Base-by-base conservation (phyloP, 2,797 vertebrate species). In the Bufotes viridis region DNA sequence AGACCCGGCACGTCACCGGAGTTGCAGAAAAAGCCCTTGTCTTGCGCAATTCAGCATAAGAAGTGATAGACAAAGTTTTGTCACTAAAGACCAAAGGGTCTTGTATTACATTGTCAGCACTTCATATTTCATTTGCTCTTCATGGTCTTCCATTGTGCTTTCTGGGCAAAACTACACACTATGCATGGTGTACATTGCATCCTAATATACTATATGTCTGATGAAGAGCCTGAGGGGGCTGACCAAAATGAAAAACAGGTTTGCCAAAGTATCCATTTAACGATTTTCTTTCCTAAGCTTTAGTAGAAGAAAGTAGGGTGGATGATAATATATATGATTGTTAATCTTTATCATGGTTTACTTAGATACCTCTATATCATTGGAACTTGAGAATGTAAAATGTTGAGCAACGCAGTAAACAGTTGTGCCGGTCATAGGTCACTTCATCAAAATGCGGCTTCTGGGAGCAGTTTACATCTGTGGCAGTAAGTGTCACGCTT, bases 331-430 rank as follows among this genome's bases (percentile, higher is more conserved):
- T 42, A 49, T 42, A 76, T 14, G 17, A 55, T 76, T 22, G 55
- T 42, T 42, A 42, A 6, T 51, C 11, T 55, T 55, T 51, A 9
- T 24, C 18, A 29, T 29, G 78, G 20, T 58, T 34, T 60, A 29
- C 53, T 60, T 34, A 22, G 78, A 61, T 60, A 78, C 75, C 55
- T n/a, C 13, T 58, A 63, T 42, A 13, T 65, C 18, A 63, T 63
- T 67, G 22, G 22, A 81, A 81, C 53, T 34, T 49, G 24, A 63
- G 20, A 67, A 81, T 51, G 42, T 81, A 24, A 81, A 24, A 81
- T 51, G 42, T 49, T 81, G 49, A 65, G 61, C 12, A 67, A 51
- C 34, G 53, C 61, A 76, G 24, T 85, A 76, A 61, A 85, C 34
- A 42, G 20, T 57, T 84, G 70, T 24, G 60, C 24, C 61, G 55